Evolutionary conservation across 2,113 vertebrate species (phyloP).

Genomic region (Redunca redunca): DNA sequence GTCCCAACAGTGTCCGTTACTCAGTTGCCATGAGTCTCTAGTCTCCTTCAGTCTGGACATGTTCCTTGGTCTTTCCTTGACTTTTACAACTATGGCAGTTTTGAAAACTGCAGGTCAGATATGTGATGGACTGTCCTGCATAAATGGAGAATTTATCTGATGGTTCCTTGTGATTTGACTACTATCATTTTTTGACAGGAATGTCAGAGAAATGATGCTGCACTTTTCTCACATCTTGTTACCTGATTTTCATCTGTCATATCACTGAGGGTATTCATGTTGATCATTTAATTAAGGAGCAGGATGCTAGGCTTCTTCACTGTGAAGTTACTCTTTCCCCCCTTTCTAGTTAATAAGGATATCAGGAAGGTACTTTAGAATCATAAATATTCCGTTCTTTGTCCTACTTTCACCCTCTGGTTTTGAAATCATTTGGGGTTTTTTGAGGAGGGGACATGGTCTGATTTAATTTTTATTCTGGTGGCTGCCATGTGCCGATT

Average conservation of each 20-base stretch:
- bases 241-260: not conserved
- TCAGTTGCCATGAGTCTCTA: not conserved
- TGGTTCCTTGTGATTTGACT: not conserved
- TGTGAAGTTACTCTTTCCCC: not conserved
- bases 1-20: rapidly evolving
- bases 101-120: not conserved
- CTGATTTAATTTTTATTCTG: not conserved
- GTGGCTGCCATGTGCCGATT: not conserved
- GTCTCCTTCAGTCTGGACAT: not conserved
- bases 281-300: not conserved
- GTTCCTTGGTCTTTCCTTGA: not conserved
- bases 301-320: not conserved
- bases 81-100: not conserved
- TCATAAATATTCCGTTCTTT: not conserved
- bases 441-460: not conserved
- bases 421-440: not conserved
- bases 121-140: not conserved
- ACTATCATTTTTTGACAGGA: not conserved
- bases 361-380: not conserved
- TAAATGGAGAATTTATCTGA: not conserved
- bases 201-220: not conserved
- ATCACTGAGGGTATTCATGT: not conserved
- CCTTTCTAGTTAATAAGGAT: not conserved
- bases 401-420: not conserved
- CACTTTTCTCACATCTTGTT: not conserved